Evolutionary conservation across 1,140 invertebrate genomes (phyloP).

Genomic region (Cotesia vestalis): DNA sequence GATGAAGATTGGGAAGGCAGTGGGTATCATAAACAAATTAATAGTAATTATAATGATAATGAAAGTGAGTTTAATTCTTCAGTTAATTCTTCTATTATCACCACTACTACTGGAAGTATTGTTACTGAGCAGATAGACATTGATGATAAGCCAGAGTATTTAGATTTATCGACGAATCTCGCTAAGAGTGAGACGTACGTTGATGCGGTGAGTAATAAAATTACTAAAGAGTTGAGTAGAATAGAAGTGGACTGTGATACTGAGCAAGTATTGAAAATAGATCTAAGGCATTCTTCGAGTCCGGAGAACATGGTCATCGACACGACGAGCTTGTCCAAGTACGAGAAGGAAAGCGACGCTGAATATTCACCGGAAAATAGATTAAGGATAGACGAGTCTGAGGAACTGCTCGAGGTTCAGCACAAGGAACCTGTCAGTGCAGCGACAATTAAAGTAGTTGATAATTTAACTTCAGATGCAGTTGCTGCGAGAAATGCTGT

Average conservation of each 20-base stretch:
- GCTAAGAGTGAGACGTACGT: background rate
- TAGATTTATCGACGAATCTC: background rate
- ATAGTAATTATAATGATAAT: background rate
- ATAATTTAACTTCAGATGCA: background rate
- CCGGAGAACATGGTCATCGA: conserved; percentile 30
- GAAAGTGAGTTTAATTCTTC: background rate
- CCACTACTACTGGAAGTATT: conserved; percentile 20
- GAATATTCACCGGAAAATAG: background rate
- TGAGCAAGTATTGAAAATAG: conserved; percentile 22
- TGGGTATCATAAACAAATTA: background rate
- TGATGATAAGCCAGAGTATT: conserved; percentile 15
- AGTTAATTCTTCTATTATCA: conserved; percentile 20
- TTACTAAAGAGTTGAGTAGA: background rate
- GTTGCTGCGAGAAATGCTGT: background rate
- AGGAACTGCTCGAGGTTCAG: background rate
- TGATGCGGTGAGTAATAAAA: background rate
- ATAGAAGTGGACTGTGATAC: background rate
- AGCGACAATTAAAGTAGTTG: background rate
- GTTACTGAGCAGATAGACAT: conserved; percentile 24
- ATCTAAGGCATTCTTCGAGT: conserved; percentile 23
- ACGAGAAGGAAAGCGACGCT: background rate
- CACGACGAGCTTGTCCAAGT: conserved; percentile 22
- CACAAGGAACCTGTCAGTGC: background rate
- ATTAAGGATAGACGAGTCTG: background rate
- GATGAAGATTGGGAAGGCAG: conserved; percentile 18